Evolutionary conservation across 1,140 invertebrate species (phyloP), one percentile per base, ranked within the genome.

Genomic region (Leptopilina clavipes): DNA sequence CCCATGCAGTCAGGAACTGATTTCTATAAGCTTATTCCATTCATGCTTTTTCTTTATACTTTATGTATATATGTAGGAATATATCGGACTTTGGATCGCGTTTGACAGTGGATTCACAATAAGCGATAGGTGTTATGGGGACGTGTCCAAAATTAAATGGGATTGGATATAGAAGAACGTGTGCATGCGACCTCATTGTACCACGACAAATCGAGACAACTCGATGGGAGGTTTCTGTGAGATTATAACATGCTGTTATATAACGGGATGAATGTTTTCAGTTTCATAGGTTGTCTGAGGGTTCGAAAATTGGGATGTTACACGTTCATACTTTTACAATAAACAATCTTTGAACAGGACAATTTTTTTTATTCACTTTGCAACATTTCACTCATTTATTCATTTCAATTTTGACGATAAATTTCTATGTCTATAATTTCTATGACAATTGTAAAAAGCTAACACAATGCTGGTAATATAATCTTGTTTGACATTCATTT

Each of bases 21-120:
- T 83, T 83, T 83, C 82, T 81, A 83, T 83, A 80, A 80, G 71
- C 76, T 77, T n/a, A n/a, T n/a, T 76, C 76, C 74, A 81, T 83
- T 83, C 76, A 81, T 65, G 54, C 14, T 71, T 74, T 73, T 70
- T 72, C 72, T 45, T 76, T 74, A 74, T 65, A n/a, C 59, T 65
- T 37, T 48, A 48, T 48, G 17, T 56, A 56, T 56, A 19, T 56
- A 56, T 59, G 54, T 22, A 65, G 59, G 11, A 65, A 65, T 40
- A 40, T 65, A 65, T 73, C 48, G 31, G 14, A 37, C 70, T 79
- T 74, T 72, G 76, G 80, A 80, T 83, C 80, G 22, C 37, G 56
- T 65, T 65, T 65, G 59, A 65, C 59, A 76, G 40, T 65, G 44
- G 19, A 44, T 52, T 80, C 59, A 79, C 74, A 83, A 81, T 78